Evolutionary conservation across 2,113 vertebrate species (phyloP).

Genomic region (Perca fluviatilis): DNA sequence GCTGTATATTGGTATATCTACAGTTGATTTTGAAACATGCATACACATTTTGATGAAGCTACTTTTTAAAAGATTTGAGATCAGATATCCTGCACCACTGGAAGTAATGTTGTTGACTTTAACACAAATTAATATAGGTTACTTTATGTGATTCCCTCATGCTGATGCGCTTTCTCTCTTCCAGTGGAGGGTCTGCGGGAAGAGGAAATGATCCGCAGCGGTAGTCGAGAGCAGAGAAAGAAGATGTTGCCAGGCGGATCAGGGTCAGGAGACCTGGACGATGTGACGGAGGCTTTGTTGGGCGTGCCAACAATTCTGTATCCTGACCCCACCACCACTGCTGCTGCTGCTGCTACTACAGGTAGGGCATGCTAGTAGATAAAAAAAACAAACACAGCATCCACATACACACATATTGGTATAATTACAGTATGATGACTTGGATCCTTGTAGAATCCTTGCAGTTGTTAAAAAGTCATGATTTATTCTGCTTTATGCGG

Average conservation of each 20-base stretch:
- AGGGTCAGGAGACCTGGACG: slow-evolving; percentile 79
- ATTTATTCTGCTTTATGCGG: no score
- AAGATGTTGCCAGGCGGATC: slow-evolving; percentile 74
- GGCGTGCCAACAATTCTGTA: slow-evolving; percentile 76
- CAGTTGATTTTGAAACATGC: neutral
- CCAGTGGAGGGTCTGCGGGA: slow-evolving; percentile 79
- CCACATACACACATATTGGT: neutral
- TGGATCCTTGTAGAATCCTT: no score
- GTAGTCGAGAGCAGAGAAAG: slow-evolving; percentile 79
- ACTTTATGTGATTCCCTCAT: neutral
- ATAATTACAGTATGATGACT: neutral
- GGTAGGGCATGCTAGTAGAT: slow-evolving; percentile 41
- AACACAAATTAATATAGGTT: neutral
- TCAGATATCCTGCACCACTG: neutral
- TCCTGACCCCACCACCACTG: slow-evolving; percentile 61
- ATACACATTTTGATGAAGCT: neutral
- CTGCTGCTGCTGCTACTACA: slow-evolving; percentile 31
- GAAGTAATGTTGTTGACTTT: neutral
- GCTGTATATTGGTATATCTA: neutral
- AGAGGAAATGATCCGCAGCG: slow-evolving; percentile 82
- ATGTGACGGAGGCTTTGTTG: slow-evolving; percentile 70
- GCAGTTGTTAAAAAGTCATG: no score
- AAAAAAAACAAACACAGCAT: neutral
- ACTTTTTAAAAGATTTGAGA: neutral
- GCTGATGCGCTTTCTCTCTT: neutral